Evolutionary conservation across 2,797 vertebrate genomes (phyloP), one percentile per base, ranked within the genome.

Genomic region (Syngnathus rostellatus): DNA sequence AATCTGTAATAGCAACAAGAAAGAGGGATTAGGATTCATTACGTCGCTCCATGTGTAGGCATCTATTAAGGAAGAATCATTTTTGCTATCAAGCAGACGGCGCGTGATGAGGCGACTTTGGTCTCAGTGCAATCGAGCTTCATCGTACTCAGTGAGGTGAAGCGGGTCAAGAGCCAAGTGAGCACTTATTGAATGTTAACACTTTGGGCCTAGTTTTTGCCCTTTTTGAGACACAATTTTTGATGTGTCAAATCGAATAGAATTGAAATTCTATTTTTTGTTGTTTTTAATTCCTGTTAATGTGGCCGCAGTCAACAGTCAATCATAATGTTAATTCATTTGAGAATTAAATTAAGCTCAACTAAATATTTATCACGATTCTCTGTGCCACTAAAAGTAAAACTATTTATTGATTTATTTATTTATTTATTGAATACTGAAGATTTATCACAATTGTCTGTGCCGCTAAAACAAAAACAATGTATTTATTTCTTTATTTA

Each of bases 11-110:
- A 83, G 75, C 64, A 75, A 69, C 73, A 67, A 53, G 62, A 72
- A 77, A 66, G 31, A 69, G 67, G 81, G 87, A 87, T 89, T 88
- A 86, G 74, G 72, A 64, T 78, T 71, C 73, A 83, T 86, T 83
- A 87, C 81, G 72, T 10, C 55, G 31, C 71, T 74, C 69, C 65
- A 72, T 57, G 70, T 61, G 3, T 71, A 72, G 74, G 79, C 86
- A 83, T 85, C 83, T 83, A 82, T 79, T 82, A 74, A 83, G 75
- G 78, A 63, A 11, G 77, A 75, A 85, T 76, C 83, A 83, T 83
- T 86, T 79, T 73, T 74, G 68, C 71, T 70, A 73, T 83, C 81
- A 80, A 72, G 69, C 72, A 51, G 68, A 72, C 41, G 68, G 66
- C 5, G 48, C 45, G 66, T 51, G 68, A 62, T 64, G 65, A 53